phyloP scores from a whole-genome alignment of 2,113 vertebrate species.

The Hippocampus zosterae region DNA sequence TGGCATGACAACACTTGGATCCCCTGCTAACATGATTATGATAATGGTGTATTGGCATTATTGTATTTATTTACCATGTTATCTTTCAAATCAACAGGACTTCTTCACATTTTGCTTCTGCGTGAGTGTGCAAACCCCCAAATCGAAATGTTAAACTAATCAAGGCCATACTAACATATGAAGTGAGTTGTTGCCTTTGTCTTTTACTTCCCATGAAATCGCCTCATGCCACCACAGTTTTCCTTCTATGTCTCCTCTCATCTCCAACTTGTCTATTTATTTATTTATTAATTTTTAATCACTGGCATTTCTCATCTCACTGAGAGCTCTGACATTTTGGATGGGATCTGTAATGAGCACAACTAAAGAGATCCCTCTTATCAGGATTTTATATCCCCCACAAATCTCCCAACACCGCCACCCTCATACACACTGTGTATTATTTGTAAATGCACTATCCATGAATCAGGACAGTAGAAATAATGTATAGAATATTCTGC shows the following conservation, averaged over 20 bases:
- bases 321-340: conserved; percentile 9
- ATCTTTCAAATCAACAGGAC: background rate
- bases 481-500: background rate
- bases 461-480: background rate
- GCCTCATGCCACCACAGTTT: background rate
- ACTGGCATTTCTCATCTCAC: background rate
- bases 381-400: background rate
- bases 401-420: background rate
- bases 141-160: background rate
- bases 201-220: background rate
- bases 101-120: background rate
- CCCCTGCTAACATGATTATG: background rate
- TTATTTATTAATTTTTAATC: background rate
- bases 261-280: background rate
- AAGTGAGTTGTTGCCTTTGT: background rate
- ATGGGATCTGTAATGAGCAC: conserved; percentile 4
- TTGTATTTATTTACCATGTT: background rate
- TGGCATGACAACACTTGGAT: background rate
- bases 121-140: background rate
- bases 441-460: background rate
- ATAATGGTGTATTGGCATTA: background rate
- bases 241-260: background rate
- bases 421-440: background rate
- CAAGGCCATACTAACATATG: background rate
- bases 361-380: background rate